A percentile compares a stretch with the other conserved stretches of the same genome.
phyloP scores from a whole-genome alignment of 2,797 vertebrate species.

The Paratrypauchen microcephalus region DNA sequence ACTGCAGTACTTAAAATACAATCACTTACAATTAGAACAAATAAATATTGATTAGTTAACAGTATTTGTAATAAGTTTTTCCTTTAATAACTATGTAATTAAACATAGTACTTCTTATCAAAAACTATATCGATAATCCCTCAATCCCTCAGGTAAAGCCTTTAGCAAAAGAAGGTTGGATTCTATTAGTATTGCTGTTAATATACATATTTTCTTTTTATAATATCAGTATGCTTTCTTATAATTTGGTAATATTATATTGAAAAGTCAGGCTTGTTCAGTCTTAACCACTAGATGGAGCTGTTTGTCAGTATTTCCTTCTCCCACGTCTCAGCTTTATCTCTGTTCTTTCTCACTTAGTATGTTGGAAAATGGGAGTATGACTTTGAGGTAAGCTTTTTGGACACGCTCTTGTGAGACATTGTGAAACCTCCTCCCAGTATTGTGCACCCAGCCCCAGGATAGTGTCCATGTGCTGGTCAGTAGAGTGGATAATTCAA shows the following conservation, averaged over 20 bases:
- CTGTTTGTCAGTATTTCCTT: conserved; percentile 36
- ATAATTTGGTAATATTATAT: neutral
- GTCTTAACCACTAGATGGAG: conserved; percentile 71
- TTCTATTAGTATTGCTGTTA: too few species aligned
- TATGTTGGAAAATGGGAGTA: conserved; percentile 96
- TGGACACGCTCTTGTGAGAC: conserved; percentile 12
- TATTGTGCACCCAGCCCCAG: conserved; percentile 27
- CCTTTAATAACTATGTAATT: too few species aligned
- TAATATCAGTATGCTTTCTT: neutral
- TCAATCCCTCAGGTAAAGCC: too few species aligned
- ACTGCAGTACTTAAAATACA: too few species aligned
- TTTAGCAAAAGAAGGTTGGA: too few species aligned
- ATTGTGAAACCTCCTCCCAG: conserved; percentile 7
- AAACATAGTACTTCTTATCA: too few species aligned
- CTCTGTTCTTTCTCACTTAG: conserved; percentile 73
- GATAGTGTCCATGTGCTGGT: conserved; percentile 21
- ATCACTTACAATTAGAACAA: too few species aligned
- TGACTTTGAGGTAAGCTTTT: conserved; percentile 90
- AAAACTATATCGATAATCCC: too few species aligned
- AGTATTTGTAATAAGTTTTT: too few species aligned
- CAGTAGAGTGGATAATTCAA: conserved; percentile 30
- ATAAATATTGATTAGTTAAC: too few species aligned
- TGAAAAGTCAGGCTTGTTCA: neutral
- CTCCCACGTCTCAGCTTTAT: conserved; percentile 36
- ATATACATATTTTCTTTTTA: neutral